These are phyloP conservation scores for Archaeoteleia sp. DNA, from an alignment of 2,888 invertebrate species.

Conservation along the genomic window DNA sequence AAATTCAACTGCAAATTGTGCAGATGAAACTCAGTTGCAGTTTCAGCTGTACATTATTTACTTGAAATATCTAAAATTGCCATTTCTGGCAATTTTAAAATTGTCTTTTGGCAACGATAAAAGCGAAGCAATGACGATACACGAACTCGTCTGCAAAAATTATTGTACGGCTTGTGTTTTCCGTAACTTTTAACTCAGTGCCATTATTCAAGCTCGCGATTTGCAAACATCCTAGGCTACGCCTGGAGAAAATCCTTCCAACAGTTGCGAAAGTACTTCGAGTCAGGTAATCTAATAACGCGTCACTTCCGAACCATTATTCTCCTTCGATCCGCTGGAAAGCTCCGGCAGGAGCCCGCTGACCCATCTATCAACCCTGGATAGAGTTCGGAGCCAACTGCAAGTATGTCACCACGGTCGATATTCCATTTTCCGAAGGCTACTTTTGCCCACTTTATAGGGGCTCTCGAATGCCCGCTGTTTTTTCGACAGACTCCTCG, in stretches of 20 bases:
- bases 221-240: conserved; percentile 33
- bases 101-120: no score
- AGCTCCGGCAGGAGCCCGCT: conserved; percentile 35
- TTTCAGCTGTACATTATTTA: no score
- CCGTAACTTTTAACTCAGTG: conserved; percentile 19
- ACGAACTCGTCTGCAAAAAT: conserved; percentile 25
- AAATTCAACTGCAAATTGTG: no score
- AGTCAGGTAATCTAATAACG: conserved; percentile 51
- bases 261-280: conserved; percentile 47
- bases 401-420: conserved; percentile 40
- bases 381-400: conserved; percentile 42
- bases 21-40: no score
- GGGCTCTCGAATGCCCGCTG: no score
- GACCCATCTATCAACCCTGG: conserved; percentile 47
- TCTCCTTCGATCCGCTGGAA: conserved; percentile 47
- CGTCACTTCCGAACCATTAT: conserved; percentile 52
- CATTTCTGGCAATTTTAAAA: no score
- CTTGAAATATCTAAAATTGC: no score
- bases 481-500: no score
- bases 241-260: conserved; percentile 27
- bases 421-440: conserved; percentile 36
- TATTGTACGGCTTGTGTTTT: conserved; percentile 10
- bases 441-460: conserved; percentile 32
- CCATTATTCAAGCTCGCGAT: conserved; percentile 43
- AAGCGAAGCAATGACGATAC: no score